Evolutionary conservation across 2,888 invertebrate species (phyloP).

Genomic region (Eupeodes latifasciatus): DNA sequence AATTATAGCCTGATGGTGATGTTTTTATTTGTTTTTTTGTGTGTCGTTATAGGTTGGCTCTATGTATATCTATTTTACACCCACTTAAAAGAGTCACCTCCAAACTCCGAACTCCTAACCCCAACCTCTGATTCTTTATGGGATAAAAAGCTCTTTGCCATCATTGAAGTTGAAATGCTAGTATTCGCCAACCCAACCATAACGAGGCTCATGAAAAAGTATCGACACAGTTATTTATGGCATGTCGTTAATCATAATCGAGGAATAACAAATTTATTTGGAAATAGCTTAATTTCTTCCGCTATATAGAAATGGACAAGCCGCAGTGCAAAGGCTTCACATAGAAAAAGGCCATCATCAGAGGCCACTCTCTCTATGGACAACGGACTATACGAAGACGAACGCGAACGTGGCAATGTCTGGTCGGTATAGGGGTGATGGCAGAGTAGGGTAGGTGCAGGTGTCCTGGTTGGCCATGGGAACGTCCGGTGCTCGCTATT

Average conservation of each 20-base stretch:
- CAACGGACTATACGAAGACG: not conserved
- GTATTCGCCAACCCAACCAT: conserved; percentile 5
- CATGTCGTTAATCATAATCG: conserved; percentile 76
- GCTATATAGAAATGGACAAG: conserved; percentile 33
- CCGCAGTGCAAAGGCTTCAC: not conserved
- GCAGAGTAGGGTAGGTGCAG: not conserved
- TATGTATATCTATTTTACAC: conserved; percentile 28
- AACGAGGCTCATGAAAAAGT: conserved; percentile 69
- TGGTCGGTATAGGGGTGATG: not conserved
- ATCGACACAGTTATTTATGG: conserved; percentile 75
- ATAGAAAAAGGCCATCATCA: not conserved
- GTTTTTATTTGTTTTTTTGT: conserved; percentile 40
- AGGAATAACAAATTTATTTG: conserved; percentile 75
- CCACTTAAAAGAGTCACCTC: conserved; percentile 14
- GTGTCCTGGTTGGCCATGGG: conserved; percentile 19
- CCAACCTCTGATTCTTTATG: not conserved
- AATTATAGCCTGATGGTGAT: conserved; percentile 61
- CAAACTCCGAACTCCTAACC: not conserved
- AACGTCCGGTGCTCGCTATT: not conserved
- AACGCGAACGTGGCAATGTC: not conserved
- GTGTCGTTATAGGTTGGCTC: not conserved
- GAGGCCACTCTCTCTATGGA: conserved; percentile 1
- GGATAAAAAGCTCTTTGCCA: conserved; percentile 18
- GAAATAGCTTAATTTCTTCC: conserved; percentile 76
- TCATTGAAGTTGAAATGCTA: not conserved